Percentiles rank a stretch among this genome's conserved stretches.
Evolutionary conservation across 2,113 vertebrate species (phyloP).

Genomic region (Pelecanoides urinatrix): DNA sequence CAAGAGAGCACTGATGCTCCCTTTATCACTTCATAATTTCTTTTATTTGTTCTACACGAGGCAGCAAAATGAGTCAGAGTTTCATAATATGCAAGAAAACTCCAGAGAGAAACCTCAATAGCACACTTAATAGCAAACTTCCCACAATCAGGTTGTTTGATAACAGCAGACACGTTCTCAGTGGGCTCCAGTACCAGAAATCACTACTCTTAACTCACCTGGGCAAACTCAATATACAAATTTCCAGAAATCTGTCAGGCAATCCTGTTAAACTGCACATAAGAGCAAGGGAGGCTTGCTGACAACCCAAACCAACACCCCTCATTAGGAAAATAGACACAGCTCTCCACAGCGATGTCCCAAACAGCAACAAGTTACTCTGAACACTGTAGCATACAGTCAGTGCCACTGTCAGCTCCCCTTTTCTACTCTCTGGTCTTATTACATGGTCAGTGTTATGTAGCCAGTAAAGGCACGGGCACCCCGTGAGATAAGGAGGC

Average conservation of each 20-base stretch:
- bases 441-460: neutral
- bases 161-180: neutral
- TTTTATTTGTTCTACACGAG: neutral
- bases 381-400: neutral
- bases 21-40: neutral
- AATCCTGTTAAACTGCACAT: neutral
- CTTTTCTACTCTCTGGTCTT: neutral
- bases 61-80: neutral
- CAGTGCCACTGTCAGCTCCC: neutral
- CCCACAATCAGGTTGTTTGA: neutral
- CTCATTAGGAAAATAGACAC: neutral
- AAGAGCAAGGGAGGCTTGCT: neutral
- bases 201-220: neutral
- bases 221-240: neutral
- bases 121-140: neutral
- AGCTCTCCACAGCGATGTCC: neutral
- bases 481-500: neutral
- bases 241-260: neutral
- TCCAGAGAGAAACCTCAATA: neutral
- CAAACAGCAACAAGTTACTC: neutral
- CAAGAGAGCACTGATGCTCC: neutral
- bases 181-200: neutral
- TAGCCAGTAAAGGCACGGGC: fast-evolving
- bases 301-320: neutral
- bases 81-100: neutral